These are phyloP conservation scores for Lasiurus cinereus DNA, from an alignment of 2,113 vertebrate species.

Conservation along the genomic window DNA sequence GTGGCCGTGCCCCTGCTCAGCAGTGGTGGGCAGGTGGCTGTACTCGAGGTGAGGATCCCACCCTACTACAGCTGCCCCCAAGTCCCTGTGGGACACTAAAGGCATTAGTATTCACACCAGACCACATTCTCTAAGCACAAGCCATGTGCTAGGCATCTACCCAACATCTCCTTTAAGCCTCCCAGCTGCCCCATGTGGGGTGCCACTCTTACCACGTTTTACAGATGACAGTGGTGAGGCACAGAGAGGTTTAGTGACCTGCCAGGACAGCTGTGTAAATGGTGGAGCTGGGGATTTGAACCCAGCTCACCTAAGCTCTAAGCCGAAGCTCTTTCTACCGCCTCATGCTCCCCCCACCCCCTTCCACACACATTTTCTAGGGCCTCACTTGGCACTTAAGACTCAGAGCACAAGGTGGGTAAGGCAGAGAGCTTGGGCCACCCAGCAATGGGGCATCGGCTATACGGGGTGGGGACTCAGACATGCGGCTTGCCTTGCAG, in stretches of 20 bases:
- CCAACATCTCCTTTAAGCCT: background rate
- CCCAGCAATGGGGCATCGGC: background rate
- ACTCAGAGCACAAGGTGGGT: conserved; percentile 5
- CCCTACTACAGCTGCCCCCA: background rate
- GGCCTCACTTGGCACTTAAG: conserved; percentile 1
- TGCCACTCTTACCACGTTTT: conserved; percentile 48
- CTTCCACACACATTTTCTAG: background rate
- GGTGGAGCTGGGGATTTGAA: conserved; percentile 45
- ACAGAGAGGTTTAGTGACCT: conserved; percentile 51
- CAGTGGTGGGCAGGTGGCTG: conserved; percentile 94
- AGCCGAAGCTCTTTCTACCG: background rate
- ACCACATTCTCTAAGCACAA: background rate
- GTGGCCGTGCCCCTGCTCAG: conserved; percentile 94
- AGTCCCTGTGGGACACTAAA: background rate
- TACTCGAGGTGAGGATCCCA: conserved; percentile 90
- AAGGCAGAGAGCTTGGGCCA: conserved; percentile 58
- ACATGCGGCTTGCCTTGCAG: background rate
- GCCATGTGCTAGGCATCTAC: background rate
- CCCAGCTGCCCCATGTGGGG: background rate
- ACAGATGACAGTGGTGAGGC: conserved; percentile 54
- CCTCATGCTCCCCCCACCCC: background rate
- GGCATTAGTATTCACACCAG: background rate
- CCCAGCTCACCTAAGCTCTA: background rate
- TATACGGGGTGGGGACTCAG: background rate
- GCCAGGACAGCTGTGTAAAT: conserved; percentile 52